Conservation (phyloP, 2,888 invertebrate species). For the Blastobasis lacticolella region DNA sequence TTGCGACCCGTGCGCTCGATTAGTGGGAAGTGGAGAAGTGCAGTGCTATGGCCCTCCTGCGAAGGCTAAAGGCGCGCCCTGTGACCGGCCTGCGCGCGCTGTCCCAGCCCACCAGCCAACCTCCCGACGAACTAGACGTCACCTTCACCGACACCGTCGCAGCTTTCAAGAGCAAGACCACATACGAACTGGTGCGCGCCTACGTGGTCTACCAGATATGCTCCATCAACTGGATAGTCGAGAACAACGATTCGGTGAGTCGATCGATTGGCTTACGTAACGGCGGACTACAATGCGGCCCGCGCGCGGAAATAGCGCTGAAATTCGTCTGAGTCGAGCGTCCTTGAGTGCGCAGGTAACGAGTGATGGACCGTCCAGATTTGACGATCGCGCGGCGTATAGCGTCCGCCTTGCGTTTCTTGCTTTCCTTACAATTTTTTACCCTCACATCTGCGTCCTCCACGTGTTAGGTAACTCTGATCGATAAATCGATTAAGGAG, state of each 20-base stretch:
- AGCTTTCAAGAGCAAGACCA: constrained; percentile 97
- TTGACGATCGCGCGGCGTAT: too few relatives aligned
- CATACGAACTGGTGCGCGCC: constrained; percentile 91
- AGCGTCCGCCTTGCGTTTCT: too few relatives aligned
- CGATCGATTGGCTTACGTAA: constrained; percentile 19
- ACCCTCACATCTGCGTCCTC: constrained; percentile 1
- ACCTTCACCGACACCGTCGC: constrained; percentile 91
- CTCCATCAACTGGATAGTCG: constrained; percentile 89
- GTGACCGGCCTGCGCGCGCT: neutral
- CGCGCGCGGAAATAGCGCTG: neutral
- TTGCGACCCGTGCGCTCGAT: constrained; percentile 21
- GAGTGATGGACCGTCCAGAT: too few relatives aligned
- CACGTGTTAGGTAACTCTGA: too few relatives aligned
- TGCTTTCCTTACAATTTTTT: too few relatives aligned
- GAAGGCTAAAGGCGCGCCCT: constrained; percentile 51
- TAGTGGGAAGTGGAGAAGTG: constrained; percentile 32
- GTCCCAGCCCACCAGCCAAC: constrained; percentile 18
- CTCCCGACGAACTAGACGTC: constrained; percentile 83
- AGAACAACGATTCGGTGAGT: constrained; percentile 93
- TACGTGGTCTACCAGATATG: constrained; percentile 94
- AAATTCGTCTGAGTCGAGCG: constrained; percentile 20
- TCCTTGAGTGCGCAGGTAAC: constrained; percentile 7
- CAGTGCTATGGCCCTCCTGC: constrained; percentile 57
- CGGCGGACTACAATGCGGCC: neutral
- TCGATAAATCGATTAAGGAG: too few relatives aligned